These are phyloP conservation scores for Fragum whitleyi DNA, from an alignment of 2,888 invertebrate genomes.

Conservation along the genomic window DNA sequence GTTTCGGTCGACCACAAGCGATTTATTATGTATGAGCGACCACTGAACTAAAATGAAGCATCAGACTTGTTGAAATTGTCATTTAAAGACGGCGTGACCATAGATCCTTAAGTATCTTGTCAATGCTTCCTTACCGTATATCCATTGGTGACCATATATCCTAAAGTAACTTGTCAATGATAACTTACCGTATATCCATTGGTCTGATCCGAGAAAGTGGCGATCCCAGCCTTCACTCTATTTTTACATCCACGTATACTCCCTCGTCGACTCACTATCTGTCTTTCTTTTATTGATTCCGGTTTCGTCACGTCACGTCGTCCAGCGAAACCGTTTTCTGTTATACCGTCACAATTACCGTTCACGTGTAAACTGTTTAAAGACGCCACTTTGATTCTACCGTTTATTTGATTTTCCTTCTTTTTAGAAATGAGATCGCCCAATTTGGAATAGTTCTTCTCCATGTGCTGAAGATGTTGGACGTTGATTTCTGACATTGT, in stretches of 20 bases:
- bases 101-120: too few species aligned
- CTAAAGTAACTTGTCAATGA: too few species aligned
- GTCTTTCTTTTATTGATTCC: conserved; percentile 71
- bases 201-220: conserved; percentile 89
- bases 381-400: conserved; percentile 53
- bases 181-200: conserved; percentile 56
- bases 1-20: too few species aligned
- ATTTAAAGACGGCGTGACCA: too few species aligned
- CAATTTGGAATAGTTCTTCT: conserved; percentile 63
- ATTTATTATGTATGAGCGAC: too few species aligned
- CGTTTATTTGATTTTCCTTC: conserved; percentile 32
- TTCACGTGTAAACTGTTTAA: conserved; percentile 41
- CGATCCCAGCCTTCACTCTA: conserved; percentile 96
- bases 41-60: too few species aligned
- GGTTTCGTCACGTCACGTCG: conserved; percentile 76
- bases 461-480: conserved; percentile 53
- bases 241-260: conserved; percentile 97
- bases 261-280: conserved; percentile 94
- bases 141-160: too few species aligned
- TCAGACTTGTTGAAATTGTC: too few species aligned
- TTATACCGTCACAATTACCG: conserved; percentile 24
- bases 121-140: too few species aligned
- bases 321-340: conserved; percentile 70
- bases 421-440: conserved; percentile 45
- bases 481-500: conserved; percentile 52